A percentile compares a stretch with the other conserved stretches of the same genome.
phyloP scores from a whole-genome alignment of 2,113 vertebrate genomes.

The Cnemophilus loriae region DNA sequence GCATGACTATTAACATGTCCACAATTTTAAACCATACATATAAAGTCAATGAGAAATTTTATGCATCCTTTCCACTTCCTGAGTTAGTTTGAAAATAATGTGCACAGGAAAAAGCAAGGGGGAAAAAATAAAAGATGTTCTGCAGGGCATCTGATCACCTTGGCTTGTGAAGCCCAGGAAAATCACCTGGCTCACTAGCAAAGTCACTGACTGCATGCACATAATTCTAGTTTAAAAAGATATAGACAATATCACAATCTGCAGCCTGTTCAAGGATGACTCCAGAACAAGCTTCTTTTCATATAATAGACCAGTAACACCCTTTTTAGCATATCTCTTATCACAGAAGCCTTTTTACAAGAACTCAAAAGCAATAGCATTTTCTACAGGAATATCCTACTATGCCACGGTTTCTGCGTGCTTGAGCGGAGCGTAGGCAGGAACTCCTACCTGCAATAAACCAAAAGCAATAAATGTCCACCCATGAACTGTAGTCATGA shows the following conservation, averaged over 20 bases:
- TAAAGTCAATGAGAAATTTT: not conserved
- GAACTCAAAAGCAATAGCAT: not conserved
- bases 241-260: not conserved
- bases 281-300: not conserved
- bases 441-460: slow-evolving; percentile 9
- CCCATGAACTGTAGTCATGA: not conserved
- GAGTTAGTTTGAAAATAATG: not conserved
- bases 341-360: not conserved
- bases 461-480: slow-evolving; percentile 17
- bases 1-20: not conserved
- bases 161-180: not conserved
- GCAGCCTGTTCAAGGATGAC: not conserved
- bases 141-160: not conserved
- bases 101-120: not conserved
- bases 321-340: not conserved
- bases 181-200: not conserved
- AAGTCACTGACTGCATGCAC: not conserved
- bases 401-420: not conserved
- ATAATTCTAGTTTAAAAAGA: not conserved
- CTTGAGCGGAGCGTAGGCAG: not conserved
- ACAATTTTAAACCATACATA: not conserved
- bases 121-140: not conserved
- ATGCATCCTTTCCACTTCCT: not conserved
- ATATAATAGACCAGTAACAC: not conserved
- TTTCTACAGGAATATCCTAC: not conserved